Conservation (phyloP, 2,888 invertebrate genomes). For the Caenorhabditis zanzibari region DNA sequence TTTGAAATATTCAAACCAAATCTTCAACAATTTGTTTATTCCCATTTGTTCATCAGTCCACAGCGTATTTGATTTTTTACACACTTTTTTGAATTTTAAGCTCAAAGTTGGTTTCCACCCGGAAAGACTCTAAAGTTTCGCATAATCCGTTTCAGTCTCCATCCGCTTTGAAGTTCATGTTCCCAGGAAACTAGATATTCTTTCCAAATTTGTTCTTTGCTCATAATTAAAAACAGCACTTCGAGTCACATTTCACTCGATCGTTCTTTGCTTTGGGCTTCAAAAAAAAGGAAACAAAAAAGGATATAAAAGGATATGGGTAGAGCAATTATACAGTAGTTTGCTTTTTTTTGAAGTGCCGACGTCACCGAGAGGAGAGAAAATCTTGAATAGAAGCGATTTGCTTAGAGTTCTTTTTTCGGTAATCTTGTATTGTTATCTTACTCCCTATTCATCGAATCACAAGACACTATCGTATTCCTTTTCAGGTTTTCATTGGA, state of each 20-base stretch:
- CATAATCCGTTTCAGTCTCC: not conserved
- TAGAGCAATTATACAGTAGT: not conserved
- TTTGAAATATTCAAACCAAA: too few relatives aligned
- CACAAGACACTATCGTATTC: not conserved
- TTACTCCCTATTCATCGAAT: not conserved
- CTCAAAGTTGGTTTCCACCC: too few relatives aligned
- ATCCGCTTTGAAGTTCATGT: not conserved
- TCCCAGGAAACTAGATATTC: not conserved
- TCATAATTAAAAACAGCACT: slow-evolving; percentile 8
- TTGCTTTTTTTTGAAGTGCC: not conserved
- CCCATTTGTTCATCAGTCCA: too few relatives aligned
- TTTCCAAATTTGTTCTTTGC: slow-evolving; percentile 15
- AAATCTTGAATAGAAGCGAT: not conserved
- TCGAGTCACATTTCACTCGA: slow-evolving; percentile 19
- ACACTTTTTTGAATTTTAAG: too few relatives aligned
- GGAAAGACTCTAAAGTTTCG: not conserved
- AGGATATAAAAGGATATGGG: slow-evolving; percentile 28
- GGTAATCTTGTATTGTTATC: not conserved
- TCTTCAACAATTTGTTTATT: too few relatives aligned
- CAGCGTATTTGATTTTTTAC: too few relatives aligned
- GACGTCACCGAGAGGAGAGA: not conserved
- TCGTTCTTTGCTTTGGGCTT: slow-evolving; percentile 19
- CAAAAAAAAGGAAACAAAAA: not conserved
- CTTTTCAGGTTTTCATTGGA: slow-evolving; percentile 1
- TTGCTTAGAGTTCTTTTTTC: not conserved